Percentiles rank a stretch among this genome's conserved stretches.
Conservation (phyloP, 2,113 vertebrate genomes). For the Gulo gulo region DNA sequence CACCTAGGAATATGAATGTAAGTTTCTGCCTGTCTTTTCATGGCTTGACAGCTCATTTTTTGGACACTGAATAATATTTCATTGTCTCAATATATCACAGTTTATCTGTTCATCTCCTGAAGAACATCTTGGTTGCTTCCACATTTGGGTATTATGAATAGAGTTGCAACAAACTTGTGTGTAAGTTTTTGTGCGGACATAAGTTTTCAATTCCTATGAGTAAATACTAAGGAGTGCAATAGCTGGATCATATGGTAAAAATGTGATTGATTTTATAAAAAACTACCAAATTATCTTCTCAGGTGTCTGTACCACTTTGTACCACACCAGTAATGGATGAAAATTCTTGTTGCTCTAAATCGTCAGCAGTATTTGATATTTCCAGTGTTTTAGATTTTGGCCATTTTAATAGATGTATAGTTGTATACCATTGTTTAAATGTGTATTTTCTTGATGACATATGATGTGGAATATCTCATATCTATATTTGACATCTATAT, state of each 20-base stretch:
- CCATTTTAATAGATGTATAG: background rate
- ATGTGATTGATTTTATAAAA: background rate
- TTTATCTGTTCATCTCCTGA: background rate
- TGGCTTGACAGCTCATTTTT: background rate
- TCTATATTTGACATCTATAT: background rate
- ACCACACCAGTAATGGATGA: background rate
- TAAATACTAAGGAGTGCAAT: background rate
- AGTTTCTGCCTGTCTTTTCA: background rate
- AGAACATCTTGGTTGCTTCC: background rate
- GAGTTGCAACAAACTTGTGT: background rate
- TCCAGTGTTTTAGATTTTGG: background rate
- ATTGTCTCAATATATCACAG: background rate
- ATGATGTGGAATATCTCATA: background rate
- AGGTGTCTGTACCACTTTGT: background rate
- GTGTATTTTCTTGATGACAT: background rate
- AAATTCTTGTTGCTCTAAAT: background rate
- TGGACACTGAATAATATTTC: background rate
- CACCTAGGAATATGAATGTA: background rate
- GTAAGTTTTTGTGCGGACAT: background rate
- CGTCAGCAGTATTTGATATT: background rate
- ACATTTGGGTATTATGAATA: background rate
- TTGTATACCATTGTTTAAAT: background rate
- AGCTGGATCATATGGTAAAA: background rate
- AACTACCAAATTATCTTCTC: background rate
- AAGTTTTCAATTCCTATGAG: background rate